Evolutionary conservation across 2,113 vertebrate species (phyloP), one percentile per base, ranked within the genome.

Genomic region (Corythornis cristatus): DNA sequence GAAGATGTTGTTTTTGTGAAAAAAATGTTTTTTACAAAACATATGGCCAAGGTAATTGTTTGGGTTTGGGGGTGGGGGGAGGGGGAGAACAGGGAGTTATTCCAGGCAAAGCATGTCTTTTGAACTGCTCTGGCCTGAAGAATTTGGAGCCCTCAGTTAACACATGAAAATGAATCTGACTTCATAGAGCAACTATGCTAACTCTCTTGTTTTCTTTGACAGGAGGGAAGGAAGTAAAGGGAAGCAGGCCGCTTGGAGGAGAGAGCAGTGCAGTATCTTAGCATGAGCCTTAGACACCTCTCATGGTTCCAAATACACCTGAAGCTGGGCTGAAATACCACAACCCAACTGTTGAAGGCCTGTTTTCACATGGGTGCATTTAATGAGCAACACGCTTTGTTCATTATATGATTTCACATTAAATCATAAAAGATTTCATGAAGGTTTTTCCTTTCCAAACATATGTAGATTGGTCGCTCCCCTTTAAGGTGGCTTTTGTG

Each of bases 401-500:
- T 94, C 87, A 80, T 90, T 95, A 96, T 56, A 42, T 33, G 68
- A 68, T 56, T 91, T 93, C 72, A 40, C 37, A 93, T 93, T 64
- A 88, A 85, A 91, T 86, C 78, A 80, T 77, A 58, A 93, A 91
- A 58, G 79, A 83, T 70, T 90, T 86, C 67, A 71, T n/a, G 83
- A 89, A 79, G 75, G 56, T 64, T 91, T 90, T 93, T 92, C 68
- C 93, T 96, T 93, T 91, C 85, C 89, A 94, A 89, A 86, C 79
- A 88, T 85, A 83, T 86, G 91, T 79, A 86, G 89, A 83, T 89
- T 73, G 67, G 93, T 77, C 0, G 3, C 82, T 86, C 51, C 21
- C 53, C 88, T 95, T 94, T 93, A 94, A 91, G 93, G 88, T 93
- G 95, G 88, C 86, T 95, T 95, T 91, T 95, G 74, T 91, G 72